phyloP scores from a whole-genome alignment of 2,888 invertebrate species.

The Epinotia bilunana region DNA sequence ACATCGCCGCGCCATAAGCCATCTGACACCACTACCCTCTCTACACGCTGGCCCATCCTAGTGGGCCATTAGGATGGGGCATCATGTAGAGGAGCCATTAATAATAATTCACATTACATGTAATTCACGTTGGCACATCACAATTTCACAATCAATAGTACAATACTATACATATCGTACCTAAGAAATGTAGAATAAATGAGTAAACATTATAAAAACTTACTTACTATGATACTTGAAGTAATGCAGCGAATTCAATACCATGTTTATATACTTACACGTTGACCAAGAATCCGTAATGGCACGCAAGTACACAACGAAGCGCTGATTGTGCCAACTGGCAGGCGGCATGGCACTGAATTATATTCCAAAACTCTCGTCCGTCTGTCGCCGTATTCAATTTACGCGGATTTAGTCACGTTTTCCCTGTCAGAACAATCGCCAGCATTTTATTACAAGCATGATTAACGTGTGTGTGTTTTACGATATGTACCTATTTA shows the following conservation, averaged over 20 bases:
- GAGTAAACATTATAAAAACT: too few relatives aligned
- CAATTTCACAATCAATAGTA: too few relatives aligned
- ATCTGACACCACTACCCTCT: too few relatives aligned
- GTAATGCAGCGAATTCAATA: conserved; percentile 4
- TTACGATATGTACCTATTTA: background rate
- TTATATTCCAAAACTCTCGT: conserved; percentile 41
- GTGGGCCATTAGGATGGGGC: too few relatives aligned
- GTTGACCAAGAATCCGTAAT: conserved; percentile 36
- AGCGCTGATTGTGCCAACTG: conserved; percentile 66
- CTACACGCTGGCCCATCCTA: too few relatives aligned
- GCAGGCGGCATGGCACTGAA: conserved; percentile 51
- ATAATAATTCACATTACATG: too few relatives aligned
- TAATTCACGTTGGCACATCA: too few relatives aligned
- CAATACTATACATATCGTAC: too few relatives aligned
- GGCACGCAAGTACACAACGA: conserved; percentile 53
- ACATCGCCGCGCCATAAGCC: too few relatives aligned
- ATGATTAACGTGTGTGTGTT: conserved; percentile 3
- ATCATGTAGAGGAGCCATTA: too few relatives aligned
- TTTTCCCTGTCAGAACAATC: conserved; percentile 11
- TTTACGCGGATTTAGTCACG: conserved; percentile 37
- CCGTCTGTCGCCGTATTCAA: conserved; percentile 38
- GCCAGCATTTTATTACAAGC: conserved; percentile 2
- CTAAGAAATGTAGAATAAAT: too few relatives aligned
- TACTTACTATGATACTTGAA: background rate
- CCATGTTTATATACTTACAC: conserved; percentile 27